Base-by-base conservation (phyloP, 2,888 invertebrate species). In the Andrena dorsata region DNA sequence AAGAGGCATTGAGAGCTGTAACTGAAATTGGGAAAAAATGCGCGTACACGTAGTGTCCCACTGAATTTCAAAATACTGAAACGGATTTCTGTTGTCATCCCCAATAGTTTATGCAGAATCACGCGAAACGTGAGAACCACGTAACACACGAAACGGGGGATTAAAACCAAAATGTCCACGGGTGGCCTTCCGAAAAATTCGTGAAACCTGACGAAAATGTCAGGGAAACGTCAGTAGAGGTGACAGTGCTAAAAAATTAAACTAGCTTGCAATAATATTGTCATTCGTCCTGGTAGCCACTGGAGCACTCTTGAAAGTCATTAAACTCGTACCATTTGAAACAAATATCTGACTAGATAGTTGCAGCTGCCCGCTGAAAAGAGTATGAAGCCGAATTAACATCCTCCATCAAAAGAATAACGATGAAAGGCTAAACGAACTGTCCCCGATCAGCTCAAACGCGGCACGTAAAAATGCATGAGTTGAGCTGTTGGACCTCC, bases 361-460 rank as follows among this genome's bases (percentile, higher is more conserved):
- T 56, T 10, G 23, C 26, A 56, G 13, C 13, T 56, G 23, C 13
- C 8, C 10, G 10, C 56, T 56, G 56, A 56, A 8, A 56, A 13
- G 4, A 3, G 26, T 13, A 26, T 26, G 56, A 23, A 26, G 23
- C 23, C 5, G 20, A 41, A 41, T 41, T 16, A 41, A 10, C 23
- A 10, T 10, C 4, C 23, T 56, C 10, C 56, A 2, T 56, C 56
- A 56, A 13, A 56, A 23, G 56, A 56, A 56, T 56, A 56, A 56
- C 56, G 26, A 56, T 56, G 26, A 13, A 10, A 26, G 56, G 23
- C 23, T 26, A 26, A 56, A 56, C 60, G 64, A 66, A 65, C 80
- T 41, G 66, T 74, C 65, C 49, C 20, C 56, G 56, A 56, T 56
- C 56, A 10, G 56, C 56, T 56, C 23, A 23, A 23, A 56, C 56